Evolutionary conservation across 2,797 vertebrate species (phyloP).

Genomic region (Pseudochirops cupreus): DNA sequence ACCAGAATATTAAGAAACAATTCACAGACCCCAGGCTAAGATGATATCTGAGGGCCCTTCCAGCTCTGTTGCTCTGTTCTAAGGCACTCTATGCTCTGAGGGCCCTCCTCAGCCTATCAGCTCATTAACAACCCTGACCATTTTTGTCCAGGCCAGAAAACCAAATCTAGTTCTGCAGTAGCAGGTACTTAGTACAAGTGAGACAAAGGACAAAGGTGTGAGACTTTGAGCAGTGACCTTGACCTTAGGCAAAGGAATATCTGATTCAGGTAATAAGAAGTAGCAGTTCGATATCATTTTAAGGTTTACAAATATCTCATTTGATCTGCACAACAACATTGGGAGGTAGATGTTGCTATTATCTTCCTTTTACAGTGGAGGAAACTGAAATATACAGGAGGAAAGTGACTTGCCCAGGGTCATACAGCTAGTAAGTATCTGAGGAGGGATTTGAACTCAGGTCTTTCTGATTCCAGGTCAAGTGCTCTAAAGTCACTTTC

Average conservation of each 20-base stretch:
- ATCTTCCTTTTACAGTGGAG: not conserved
- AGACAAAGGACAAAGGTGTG: not conserved
- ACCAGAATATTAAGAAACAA: not conserved
- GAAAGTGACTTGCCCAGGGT: not conserved
- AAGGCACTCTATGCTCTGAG: no score
- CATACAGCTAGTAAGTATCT: not conserved
- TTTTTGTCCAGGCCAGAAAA: not conserved
- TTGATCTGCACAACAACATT: not conserved
- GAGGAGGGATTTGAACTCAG: not conserved
- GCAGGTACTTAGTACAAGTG: not conserved
- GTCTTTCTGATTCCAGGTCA: not conserved
- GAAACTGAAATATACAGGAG: not conserved
- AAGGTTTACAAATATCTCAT: not conserved
- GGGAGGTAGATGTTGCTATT: not conserved
- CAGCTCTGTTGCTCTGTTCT: no score
- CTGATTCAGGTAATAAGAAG: not conserved
- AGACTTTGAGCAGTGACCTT: not conserved
- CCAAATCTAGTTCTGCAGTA: not conserved
- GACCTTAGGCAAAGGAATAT: not conserved
- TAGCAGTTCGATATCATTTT: not conserved
- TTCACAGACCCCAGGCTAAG: not conserved
- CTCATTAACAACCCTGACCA: not conserved
- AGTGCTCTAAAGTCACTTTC: not conserved
- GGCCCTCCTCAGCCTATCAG: not conserved
- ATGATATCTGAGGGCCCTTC: not conserved